phyloP scores from a whole-genome alignment of 1,140 invertebrate species.

The Sitobion miscanthi region DNA sequence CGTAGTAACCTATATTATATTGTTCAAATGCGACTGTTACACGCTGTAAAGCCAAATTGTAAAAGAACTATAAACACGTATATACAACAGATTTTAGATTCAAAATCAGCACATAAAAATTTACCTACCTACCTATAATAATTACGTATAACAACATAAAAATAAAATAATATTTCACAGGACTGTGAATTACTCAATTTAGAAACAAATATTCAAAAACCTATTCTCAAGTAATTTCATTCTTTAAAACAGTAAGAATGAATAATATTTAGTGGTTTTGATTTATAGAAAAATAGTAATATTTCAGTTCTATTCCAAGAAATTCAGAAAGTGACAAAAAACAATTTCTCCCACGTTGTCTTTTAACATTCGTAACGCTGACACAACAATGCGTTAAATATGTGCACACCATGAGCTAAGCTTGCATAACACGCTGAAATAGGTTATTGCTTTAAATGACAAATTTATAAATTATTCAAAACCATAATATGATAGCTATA shows the following conservation, averaged over 20 bases:
- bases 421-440: not conserved
- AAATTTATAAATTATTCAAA: not conserved
- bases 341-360: not conserved
- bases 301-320: not conserved
- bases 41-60: not conserved
- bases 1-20: no score
- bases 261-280: not conserved
- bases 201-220: not conserved
- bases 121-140: no score
- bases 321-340: not conserved
- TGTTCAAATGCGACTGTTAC: not conserved
- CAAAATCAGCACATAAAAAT: no score
- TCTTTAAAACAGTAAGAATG: not conserved
- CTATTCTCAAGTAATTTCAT: not conserved
- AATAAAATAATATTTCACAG: not conserved
- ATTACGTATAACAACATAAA: not conserved
- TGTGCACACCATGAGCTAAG: not conserved
- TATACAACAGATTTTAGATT: not conserved
- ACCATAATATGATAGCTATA: not conserved
- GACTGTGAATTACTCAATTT: not conserved
- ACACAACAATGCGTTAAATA: constrained; percentile 42
- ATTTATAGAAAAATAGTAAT: not conserved
- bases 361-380: not conserved
- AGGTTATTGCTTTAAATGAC: not conserved
- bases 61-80: not conserved